A percentile compares a stretch with the other conserved stretches of the same genome.
phyloP scores from a whole-genome alignment of 2,113 vertebrate genomes.

The Lagenorhynchus albirostris region DNA sequence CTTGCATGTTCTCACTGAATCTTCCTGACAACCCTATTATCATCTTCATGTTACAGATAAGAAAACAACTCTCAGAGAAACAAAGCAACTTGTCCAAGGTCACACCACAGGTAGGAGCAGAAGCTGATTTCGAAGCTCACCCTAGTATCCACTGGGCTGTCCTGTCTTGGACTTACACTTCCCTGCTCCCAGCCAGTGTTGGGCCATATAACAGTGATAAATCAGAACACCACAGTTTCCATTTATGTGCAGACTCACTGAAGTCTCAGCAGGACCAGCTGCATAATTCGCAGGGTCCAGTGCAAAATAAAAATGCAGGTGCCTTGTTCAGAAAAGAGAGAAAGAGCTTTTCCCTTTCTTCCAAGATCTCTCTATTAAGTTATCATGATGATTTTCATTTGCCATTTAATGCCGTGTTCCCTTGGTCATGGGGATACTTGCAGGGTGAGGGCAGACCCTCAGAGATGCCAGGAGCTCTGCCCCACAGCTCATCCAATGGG shows the following conservation, averaged over 20 bases:
- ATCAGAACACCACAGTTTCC: neutral
- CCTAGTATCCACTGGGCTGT: neutral
- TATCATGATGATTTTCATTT: neutral
- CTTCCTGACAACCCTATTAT: neutral
- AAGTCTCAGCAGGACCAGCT: no score
- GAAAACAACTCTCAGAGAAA: neutral
- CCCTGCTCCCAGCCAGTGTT: neutral
- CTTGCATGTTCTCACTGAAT: no score
- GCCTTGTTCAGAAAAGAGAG: neutral
- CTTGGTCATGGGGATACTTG: neutral
- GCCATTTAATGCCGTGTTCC: fast-evolving
- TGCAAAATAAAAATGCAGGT: neutral
- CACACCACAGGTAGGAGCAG: neutral
- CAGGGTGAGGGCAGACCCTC: neutral
- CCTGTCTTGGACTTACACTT: neutral
- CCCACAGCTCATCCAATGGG: neutral
- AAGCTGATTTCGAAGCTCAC: neutral
- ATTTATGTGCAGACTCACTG: neutral
- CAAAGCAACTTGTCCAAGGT: neutral
- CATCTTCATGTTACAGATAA: neutral
- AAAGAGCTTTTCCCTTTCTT: neutral
- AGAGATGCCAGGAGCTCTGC: neutral
- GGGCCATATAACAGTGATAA: fast-evolving
- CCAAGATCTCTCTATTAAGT: neutral
- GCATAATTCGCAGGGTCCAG: neutral